A percentile compares a stretch with the other conserved stretches of the same genome.
These are phyloP conservation scores for Meleagris gallopavo DNA, from an alignment of 2,113 vertebrate species.

Conservation along the genomic window DNA sequence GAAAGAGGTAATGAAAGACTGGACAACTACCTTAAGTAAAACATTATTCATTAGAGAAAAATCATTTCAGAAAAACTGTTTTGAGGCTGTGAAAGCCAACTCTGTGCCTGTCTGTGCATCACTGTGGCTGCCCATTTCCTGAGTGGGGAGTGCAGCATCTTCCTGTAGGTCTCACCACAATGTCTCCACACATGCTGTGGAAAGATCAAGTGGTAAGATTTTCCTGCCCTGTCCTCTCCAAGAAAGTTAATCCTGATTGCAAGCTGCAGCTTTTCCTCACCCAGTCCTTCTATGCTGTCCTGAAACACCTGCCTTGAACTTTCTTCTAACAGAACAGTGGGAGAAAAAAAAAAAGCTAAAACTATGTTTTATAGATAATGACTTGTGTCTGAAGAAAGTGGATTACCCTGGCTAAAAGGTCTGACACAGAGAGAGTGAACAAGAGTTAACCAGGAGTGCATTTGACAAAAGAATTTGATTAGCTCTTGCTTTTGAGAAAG, in stretches of 20 bases:
- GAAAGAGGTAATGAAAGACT: slow-evolving; percentile 57
- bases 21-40: slow-evolving; percentile 33
- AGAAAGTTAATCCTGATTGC: neutral
- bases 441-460: accelerated
- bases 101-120: neutral
- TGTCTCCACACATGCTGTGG: neutral
- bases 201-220: neutral
- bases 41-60: slow-evolving; percentile 23
- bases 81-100: neutral
- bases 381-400: neutral
- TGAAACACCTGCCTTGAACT: neutral
- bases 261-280: neutral
- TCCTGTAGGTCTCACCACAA: neutral
- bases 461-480: neutral
- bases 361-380: neutral
- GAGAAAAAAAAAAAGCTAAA: neutral
- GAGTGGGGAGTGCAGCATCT: neutral
- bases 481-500: neutral
- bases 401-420: neutral
- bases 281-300: neutral
- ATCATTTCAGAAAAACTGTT: neutral
- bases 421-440: neutral
- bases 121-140: neutral
- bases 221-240: neutral
- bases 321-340: neutral